Evolutionary conservation across 2,888 invertebrate genomes (phyloP).

Genomic region (Heliconius ethilla): DNA sequence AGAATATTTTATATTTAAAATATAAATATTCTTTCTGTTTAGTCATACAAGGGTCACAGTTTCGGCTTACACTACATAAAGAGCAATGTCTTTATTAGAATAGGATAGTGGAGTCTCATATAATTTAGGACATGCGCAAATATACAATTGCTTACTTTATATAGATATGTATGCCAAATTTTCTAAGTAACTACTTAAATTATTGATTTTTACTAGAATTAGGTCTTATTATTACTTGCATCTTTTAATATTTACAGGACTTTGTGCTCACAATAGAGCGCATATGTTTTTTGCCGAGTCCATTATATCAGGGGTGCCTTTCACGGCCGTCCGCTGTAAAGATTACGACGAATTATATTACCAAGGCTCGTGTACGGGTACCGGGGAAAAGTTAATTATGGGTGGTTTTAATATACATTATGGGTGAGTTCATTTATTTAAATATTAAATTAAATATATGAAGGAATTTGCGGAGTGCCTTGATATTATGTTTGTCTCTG

Average conservation of each 20-base stretch:
- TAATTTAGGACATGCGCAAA: not conserved
- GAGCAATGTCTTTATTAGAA: not conserved
- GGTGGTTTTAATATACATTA: constrained; percentile 78
- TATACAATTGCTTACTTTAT: too few species aligned
- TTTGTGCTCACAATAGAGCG: constrained; percentile 80
- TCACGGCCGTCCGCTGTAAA: constrained; percentile 74
- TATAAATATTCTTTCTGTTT: not conserved
- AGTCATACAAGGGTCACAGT: not conserved
- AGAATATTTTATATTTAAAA: constrained; percentile 1
- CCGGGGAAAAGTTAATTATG: constrained; percentile 78
- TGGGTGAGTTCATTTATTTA: constrained; percentile 56
- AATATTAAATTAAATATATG: not conserved
- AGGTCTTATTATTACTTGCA: not conserved
- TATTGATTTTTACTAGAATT: not conserved
- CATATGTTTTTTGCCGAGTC: constrained; percentile 81
- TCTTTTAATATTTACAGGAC: constrained; percentile 56
- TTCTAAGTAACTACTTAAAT: not conserved
- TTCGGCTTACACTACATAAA: not conserved
- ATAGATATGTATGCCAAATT: too few species aligned
- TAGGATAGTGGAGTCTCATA: not conserved
- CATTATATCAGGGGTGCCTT: constrained; percentile 70
- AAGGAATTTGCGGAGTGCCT: not conserved
- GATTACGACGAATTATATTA: constrained; percentile 75
- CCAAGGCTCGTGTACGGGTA: constrained; percentile 69
- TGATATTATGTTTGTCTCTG: not conserved